Percentiles rank a stretch among this genome's conserved stretches.
Evolutionary conservation across 2,888 invertebrate genomes (phyloP).

Genomic region (Nesidiocoris tenuis): DNA sequence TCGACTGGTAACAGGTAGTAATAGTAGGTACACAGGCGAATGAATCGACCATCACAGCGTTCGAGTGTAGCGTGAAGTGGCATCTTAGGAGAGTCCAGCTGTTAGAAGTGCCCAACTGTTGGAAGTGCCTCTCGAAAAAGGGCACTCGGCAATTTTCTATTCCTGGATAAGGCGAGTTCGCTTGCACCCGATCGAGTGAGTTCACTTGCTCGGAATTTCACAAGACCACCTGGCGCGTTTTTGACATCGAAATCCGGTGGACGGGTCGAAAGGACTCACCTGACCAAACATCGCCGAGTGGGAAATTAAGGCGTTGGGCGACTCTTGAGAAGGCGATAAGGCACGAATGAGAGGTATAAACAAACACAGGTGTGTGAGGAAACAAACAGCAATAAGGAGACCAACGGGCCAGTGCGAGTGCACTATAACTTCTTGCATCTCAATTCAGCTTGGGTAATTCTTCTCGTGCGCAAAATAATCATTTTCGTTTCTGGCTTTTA

Average conservation of each 20-base stretch:
- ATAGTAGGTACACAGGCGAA: too few relatives aligned
- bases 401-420: constrained; percentile 14
- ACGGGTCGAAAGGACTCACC: constrained; percentile 1
- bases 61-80: not conserved
- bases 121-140: not conserved
- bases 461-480: too few relatives aligned
- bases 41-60: too few relatives aligned
- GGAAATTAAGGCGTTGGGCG: constrained; percentile 24
- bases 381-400: constrained; percentile 23
- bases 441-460: too few relatives aligned
- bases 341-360: constrained; percentile 17
- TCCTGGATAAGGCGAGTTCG: not conserved
- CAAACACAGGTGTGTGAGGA: constrained; percentile 26
- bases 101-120: too few relatives aligned
- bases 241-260: not conserved
- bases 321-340: constrained; percentile 24
- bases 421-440: too few relatives aligned
- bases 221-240: not conserved
- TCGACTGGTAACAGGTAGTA: too few relatives aligned
- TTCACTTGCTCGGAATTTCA: not conserved
- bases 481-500: too few relatives aligned
- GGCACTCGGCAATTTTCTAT: not conserved
- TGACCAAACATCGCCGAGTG: constrained; percentile 21
- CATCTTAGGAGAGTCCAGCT: not conserved
- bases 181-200: not conserved